phyloP scores from a whole-genome alignment of 2,888 invertebrate species.

The Oscheius sp. region DNA sequence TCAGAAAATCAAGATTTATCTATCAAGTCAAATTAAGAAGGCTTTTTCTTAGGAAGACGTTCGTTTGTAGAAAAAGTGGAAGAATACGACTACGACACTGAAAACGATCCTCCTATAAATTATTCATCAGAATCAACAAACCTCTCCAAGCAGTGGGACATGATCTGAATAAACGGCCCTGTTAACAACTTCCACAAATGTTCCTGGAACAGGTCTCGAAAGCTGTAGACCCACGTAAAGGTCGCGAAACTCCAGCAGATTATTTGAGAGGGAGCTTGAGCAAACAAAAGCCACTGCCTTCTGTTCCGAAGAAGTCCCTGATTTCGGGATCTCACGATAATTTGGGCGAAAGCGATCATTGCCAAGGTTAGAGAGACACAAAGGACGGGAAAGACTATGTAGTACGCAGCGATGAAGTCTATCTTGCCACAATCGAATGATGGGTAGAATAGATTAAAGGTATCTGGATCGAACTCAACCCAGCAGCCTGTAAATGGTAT shows the following conservation, averaged over 20 bases:
- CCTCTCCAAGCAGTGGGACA: slow-evolving; percentile 20
- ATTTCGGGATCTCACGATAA: not conserved
- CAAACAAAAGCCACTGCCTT: slow-evolving; percentile 25
- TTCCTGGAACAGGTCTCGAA: not conserved
- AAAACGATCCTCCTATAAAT: not conserved
- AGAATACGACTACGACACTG: not conserved
- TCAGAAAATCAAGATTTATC: not conserved
- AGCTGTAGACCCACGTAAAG: slow-evolving; percentile 4
- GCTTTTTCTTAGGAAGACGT: not conserved
- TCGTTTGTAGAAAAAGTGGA: not conserved
- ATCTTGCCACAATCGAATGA: not conserved
- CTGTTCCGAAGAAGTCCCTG: not conserved
- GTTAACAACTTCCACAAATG: not conserved
- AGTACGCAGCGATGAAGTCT: not conserved
- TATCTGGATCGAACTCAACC: slow-evolving; percentile 4
- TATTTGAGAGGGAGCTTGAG: slow-evolving; percentile 27
- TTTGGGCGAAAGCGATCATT: slow-evolving; percentile 10
- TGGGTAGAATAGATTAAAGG: slow-evolving; percentile 9
- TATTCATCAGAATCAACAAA: not conserved
- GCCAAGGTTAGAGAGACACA: not conserved
- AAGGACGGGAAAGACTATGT: not conserved
- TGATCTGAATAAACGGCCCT: slow-evolving; percentile 7
- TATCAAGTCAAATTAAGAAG: not conserved
- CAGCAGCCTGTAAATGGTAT: slow-evolving; percentile 6
- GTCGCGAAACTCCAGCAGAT: slow-evolving; percentile 17